Conservation (phyloP, 1,140 invertebrate genomes). For the Eriosoma lanigerum region DNA sequence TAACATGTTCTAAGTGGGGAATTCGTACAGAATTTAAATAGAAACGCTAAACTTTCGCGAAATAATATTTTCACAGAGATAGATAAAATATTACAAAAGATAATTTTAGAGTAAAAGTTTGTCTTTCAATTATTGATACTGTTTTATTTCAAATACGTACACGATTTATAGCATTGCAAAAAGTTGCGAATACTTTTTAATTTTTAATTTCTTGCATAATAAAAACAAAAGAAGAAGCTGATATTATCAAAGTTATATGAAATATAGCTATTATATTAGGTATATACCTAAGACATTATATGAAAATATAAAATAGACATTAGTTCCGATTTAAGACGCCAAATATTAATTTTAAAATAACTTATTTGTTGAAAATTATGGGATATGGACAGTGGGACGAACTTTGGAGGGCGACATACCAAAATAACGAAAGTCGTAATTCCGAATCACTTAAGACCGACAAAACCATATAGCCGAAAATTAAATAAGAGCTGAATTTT, state of each 20-base stretch:
- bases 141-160: background rate
- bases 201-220: constrained; percentile 21
- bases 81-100: constrained; percentile 9
- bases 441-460: no score
- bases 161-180: background rate
- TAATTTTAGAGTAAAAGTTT: constrained; percentile 20
- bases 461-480: no score
- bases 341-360: constrained; percentile 12
- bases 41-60: background rate
- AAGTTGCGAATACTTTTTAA: background rate
- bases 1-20: background rate
- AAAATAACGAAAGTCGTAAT: no score
- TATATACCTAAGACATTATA: background rate
- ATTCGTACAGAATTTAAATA: constrained; percentile 20
- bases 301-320: background rate
- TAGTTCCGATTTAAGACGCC: background rate
- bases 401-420: no score
- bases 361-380: no score
- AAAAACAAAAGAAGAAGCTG: constrained; percentile 3
- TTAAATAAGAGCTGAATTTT: no score
- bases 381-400: no score
- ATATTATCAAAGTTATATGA: constrained; percentile 30
- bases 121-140: background rate
- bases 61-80: constrained; percentile 4
- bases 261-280: no score